Base-by-base conservation (phyloP, 2,113 vertebrate genomes). In the Apistogramma diplotaenia region DNA sequence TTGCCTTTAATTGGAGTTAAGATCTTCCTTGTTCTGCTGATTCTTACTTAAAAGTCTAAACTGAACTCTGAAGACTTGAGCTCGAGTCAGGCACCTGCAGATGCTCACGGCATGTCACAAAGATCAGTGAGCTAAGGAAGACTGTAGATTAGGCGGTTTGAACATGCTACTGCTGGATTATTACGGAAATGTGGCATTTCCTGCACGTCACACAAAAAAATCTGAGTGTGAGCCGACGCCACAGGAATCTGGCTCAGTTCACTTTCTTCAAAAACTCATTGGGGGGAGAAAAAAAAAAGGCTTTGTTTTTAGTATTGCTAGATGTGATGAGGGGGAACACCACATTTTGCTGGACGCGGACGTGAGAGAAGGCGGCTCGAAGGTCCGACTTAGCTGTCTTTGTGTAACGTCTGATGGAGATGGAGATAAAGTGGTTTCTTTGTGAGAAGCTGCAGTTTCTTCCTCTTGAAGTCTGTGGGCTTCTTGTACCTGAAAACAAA, bases 391-490 rank as follows among this genome's bases (percentile, higher is more conserved):
- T 89, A 93, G 96, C 95, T 97, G 82, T 99, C 98, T 94, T 97
- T 99, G 95, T 98, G 97, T 93, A 99, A 92, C 19, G 95, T 98
- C 91, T 99, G 98, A 91, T 98, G 96, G 74, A 99, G 97, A 89
- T 99, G 98, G 89, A 99, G 98, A 94, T 97, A 99, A 84, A 99
- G 97, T 92, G 98, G 98, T 95, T 99, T 99, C 97, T 98, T 99
- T 76, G 98, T 99, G 89, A 99, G 94, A 86, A 99, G 96, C 75
- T 99, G 97, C 81, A 99, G 94, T 92, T 99, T 99, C 96, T 99
- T 99, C 94, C 98, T 96, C 95, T 97, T 99, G 94, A 97, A 99
- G 94, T 99, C 98, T 16, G 98, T 99, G 88, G 98, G 98, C 93
- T 99, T 99, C 96, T 97, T 99, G 96, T 99, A 99, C 92, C 98